Evolutionary conservation across 2,113 vertebrate genomes (phyloP).

Genomic region (Nipponia nippon): DNA sequence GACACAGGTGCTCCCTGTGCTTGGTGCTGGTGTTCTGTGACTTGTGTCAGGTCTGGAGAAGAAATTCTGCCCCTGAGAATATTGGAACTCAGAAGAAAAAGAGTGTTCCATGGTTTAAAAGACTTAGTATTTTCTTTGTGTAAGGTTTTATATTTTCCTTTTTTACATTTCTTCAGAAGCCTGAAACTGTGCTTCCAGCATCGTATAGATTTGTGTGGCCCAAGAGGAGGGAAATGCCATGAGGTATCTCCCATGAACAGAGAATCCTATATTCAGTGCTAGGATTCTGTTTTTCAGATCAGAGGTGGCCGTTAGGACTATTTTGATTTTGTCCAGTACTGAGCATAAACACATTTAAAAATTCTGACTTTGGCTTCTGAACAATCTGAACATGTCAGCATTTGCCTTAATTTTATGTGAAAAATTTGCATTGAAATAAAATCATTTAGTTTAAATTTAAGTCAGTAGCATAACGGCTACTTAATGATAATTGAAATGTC

Average conservation of each 20-base stretch:
- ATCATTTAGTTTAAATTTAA: not conserved
- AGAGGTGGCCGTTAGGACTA: not conserved
- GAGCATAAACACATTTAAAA: not conserved
- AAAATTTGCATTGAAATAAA: not conserved
- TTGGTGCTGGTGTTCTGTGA: not conserved
- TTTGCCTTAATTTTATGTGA: not conserved
- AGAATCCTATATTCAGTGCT: not conserved
- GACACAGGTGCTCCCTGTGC: not conserved
- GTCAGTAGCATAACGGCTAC: not conserved
- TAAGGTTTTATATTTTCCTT: not conserved
- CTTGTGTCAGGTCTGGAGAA: not conserved
- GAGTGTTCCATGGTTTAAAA: not conserved
- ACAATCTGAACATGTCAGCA: not conserved
- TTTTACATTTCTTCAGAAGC: not conserved
- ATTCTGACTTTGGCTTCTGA: not conserved
- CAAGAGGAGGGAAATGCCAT: not conserved
- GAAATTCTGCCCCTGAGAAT: not conserved
- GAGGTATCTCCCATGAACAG: not conserved
- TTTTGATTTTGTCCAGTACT: not conserved
- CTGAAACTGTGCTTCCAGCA: not conserved
- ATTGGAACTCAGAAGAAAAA: not conserved
- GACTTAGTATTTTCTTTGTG: not conserved
- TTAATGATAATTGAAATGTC: not conserved
- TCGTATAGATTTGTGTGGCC: not conserved
- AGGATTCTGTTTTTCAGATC: not conserved